These are phyloP conservation scores for Trichogramma pretiosum DNA, from an alignment of 1,140 invertebrate species.

Conservation along the genomic window DNA sequence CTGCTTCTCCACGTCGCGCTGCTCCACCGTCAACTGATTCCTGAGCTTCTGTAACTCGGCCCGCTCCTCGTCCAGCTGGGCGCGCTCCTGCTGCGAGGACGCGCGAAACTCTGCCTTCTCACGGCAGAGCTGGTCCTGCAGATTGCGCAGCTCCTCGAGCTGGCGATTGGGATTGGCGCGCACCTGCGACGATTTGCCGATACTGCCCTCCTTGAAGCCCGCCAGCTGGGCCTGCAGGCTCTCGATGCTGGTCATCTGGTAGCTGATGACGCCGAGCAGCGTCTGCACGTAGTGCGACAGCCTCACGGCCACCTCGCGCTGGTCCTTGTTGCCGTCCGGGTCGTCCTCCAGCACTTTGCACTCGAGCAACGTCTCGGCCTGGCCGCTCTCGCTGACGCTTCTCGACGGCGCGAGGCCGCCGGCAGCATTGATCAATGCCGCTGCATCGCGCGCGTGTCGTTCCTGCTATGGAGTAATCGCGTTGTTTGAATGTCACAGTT, in stretches of 20 bases:
- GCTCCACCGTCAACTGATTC: slow-evolving; percentile 62
- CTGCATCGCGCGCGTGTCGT: slow-evolving; percentile 44
- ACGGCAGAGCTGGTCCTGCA: slow-evolving; percentile 68
- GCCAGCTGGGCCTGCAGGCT: slow-evolving; percentile 58
- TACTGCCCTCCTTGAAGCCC: slow-evolving; percentile 33
- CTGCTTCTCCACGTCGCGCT: slow-evolving; percentile 76
- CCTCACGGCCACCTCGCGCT: slow-evolving; percentile 62
- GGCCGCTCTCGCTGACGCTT: slow-evolving; percentile 22
- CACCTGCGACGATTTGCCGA: slow-evolving; percentile 46
- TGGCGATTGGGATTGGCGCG: slow-evolving; percentile 50
- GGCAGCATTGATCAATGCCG: slow-evolving; percentile 24
- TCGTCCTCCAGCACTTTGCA: slow-evolving; percentile 24
- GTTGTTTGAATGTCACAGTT: too few species aligned
- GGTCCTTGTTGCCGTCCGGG: slow-evolving; percentile 53
- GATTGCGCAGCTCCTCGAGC: slow-evolving; percentile 62
- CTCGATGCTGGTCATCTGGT: slow-evolving; percentile 78
- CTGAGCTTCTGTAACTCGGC: slow-evolving; percentile 50
- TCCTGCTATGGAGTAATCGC: too few species aligned
- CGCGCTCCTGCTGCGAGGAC: slow-evolving; percentile 53
- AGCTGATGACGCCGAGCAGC: slow-evolving; percentile 71
- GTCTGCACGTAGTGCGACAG: slow-evolving; percentile 76
- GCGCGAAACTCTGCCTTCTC: slow-evolving; percentile 71
- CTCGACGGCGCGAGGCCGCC: slow-evolving; percentile 11
- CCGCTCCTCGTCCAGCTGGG: slow-evolving; percentile 58
- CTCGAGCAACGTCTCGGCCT: too few species aligned